Base-by-base conservation (phyloP, 1,140 invertebrate genomes). In the Cheumatopsyche charites region DNA sequence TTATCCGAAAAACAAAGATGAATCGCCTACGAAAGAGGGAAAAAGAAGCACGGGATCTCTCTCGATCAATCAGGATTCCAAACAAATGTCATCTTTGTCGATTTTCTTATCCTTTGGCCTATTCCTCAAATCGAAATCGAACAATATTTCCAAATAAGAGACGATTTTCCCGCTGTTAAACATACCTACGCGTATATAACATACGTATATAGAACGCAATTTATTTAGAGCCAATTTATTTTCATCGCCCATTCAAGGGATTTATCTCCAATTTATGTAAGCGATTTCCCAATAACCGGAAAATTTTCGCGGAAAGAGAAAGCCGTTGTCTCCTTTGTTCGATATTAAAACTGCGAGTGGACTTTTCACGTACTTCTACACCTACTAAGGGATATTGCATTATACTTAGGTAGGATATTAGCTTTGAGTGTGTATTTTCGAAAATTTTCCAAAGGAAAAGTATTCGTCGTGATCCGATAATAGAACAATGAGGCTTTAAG, bases 21-120 rank as follows among this genome's bases (percentile, higher is more conserved):
- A 45, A 68, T 68, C 67, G 55, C 67, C 62, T 26, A 15, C n/a
- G 25, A n/a, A 26, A 15, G 52, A 68, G 47, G 55, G 52, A 41
- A 41, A 68, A 15, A 55, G 26, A 67, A 26, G 29, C 47, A 3
- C n/a, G 17, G 67, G 17, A 55, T 17, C 47, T 11, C 29, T 36
- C 26, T 68, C 67, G 47, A 68, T 68, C 67, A 68, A 68, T 68
- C 67, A 68, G 67, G 67, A 68, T 68, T 68, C 23, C 47, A 41
- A 68, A 68, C 67, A 68, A 68, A 68, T 55, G 67, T 68, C 67
- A 68, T 68, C 52, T 17, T 68, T 45, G 47, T 36, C 67, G 55
- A 58, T 58, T 58, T 13, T 58, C 55, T 26, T 13, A 47, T 47
- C 11, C 47, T 17, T 1, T 1, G 19, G 47, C 47, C 47, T 52